Base-by-base conservation (phyloP, 2,113 vertebrate species). In the Oplegnathus fasciatus region DNA sequence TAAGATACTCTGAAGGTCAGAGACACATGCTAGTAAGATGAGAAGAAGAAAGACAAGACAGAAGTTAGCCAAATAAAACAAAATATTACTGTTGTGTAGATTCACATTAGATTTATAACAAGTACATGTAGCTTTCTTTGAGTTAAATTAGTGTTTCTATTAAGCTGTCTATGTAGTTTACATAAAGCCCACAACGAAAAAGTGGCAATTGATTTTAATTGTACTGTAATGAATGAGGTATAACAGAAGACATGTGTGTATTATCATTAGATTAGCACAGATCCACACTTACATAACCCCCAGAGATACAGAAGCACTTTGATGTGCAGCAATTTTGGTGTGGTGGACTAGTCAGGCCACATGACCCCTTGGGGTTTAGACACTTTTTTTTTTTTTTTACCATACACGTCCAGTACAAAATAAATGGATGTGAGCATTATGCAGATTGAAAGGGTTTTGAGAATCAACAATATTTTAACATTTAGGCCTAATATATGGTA, bases 1-100 rank as follows among this genome's bases (percentile, higher is more conserved):
- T 82, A 60, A 24, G 46, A 68, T 48, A 37, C 26, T 20, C 17
- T 75, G 54, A 87, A 78, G 77, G 74, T 86, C 66, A 66, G 24
- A 55, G 37, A 78, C 34, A 24, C 34, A 15, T 24, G 30, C 70
- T n/a, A 37, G 28, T 68, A 26, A 70, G 37, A 67, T 17, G 15
- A 58, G 64, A 32, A n/a, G 5, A 54, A 48, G 50, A 44, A 28
- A 57, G 26, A 34, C 9, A 11, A 62, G 75, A 37, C 75, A 14
- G 24, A 60, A 10, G 9, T 4, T 6, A 42, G 55, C 7, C 24
- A 46, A 13, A 67, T 28, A 15, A n/a, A 71, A 37, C 30, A 8
- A 30, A 44, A 44, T 24, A 55, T 37, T 40, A 20, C 32, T 46
- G 28, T 30, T 26, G 5, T 55, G 9, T 40, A 4, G 32, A 37